A percentile compares a stretch with the other conserved stretches of the same genome.
These are phyloP conservation scores for Dryoscopus gambensis DNA, from an alignment of 2,113 vertebrate genomes.

Conservation along the genomic window DNA sequence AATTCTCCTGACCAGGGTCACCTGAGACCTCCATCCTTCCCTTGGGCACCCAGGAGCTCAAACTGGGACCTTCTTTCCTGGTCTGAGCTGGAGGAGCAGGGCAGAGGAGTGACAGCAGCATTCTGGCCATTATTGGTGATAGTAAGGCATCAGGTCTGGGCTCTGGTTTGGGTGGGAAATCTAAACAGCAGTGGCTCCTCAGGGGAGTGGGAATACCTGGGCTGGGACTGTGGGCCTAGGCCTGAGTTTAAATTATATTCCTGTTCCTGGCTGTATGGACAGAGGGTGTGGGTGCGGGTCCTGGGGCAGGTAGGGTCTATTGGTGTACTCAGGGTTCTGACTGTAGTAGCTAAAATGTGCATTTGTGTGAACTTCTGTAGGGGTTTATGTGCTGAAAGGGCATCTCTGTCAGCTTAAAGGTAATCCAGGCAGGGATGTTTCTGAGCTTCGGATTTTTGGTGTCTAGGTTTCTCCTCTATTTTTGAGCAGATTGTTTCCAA, in stretches of 20 bases:
- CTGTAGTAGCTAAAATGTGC: neutral
- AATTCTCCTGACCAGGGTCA: neutral
- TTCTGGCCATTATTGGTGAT: fast-evolving
- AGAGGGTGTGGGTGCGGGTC: neutral
- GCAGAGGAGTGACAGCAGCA: neutral
- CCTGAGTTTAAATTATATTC: neutral
- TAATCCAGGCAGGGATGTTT: neutral
- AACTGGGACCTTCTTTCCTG: fast-evolving
- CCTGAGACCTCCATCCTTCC: neutral
- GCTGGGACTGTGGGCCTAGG: too few relatives aligned
- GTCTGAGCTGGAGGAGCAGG: neutral
- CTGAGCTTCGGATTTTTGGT: neutral
- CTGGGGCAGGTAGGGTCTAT: fast-evolving
- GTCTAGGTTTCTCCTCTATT: neutral
- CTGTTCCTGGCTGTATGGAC: neutral
- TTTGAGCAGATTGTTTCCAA: neutral
- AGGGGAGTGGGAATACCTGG: too few relatives aligned
- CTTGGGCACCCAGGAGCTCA: neutral
- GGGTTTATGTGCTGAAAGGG: neutral
- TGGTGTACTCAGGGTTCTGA: fast-evolving
- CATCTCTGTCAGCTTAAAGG: neutral
- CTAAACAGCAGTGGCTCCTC: neutral
- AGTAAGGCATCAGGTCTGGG: neutral
- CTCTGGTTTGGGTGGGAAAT: too few relatives aligned
- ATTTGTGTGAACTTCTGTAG: neutral